Evolutionary conservation across 2,113 vertebrate genomes (phyloP), one percentile per base, ranked within the genome.

Genomic region (Eulemur rufifrons): DNA sequence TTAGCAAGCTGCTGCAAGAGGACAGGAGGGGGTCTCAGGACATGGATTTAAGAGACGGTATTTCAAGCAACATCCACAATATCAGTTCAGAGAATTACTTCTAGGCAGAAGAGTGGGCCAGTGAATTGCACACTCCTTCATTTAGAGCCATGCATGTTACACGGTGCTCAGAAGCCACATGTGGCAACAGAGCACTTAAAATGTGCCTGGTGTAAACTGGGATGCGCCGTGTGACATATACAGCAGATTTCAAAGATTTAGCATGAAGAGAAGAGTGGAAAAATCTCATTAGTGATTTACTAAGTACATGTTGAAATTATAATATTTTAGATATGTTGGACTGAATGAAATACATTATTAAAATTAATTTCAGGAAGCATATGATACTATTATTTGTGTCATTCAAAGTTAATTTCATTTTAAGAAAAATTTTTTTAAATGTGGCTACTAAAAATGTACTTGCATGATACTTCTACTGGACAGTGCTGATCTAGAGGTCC

Each of bases 121-220:
- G 15, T 39, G 81, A 34, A n/a, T 25, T 6, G 37, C 0, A 3
- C 0, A 5, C 32, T 71, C 32, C 18, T 45, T 52, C 0, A 0
- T 11, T 27, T 8, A 34, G 20, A 39, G 45, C 54, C 29, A 13
- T 1, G n/a, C 59, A 1, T 34, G 54, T 20, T 0, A 2, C 0
- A 3, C 0, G 45, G 45, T 0, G 14, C 69, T 14, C 8, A 27
- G 64, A 90, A 39, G 32, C 81, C 29, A 6, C 7, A 23, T 0
- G 59, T 20, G 32, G 27, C 39, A 3, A 4, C 1, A 0, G 15
- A 37, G 85, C 59, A 23, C 17, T 27, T 15, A 29, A 17, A 25
- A 61, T 1, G 64, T 2, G 8, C 85, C 89, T 54, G 4, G 7
- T 47, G 45, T 81, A 69, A 50, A 34, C 5, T 0, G 18, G 94